Evolutionary conservation across 2,113 vertebrate genomes (phyloP).

Genomic region (Capra hircus): DNA sequence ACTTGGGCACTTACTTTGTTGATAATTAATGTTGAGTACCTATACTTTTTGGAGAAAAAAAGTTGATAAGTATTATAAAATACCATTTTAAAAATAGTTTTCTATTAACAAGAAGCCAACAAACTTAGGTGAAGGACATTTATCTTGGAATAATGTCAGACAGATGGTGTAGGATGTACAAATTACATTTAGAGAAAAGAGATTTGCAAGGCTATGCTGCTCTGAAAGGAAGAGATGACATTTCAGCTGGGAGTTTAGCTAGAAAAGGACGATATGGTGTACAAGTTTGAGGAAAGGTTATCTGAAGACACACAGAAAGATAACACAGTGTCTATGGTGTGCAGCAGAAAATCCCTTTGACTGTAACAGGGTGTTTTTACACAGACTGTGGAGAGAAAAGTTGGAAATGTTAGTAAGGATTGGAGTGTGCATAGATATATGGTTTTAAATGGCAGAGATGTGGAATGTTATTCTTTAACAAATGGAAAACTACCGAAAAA

Average conservation of each 20-base stretch:
- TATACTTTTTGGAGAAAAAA: neutral
- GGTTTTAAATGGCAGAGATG: neutral
- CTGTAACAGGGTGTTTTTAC: neutral
- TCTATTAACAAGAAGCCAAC: neutral
- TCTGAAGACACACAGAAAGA: neutral
- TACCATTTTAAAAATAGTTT: neutral
- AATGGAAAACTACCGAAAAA: neutral
- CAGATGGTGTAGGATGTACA: neutral
- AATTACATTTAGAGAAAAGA: neutral
- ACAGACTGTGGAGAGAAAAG: neutral
- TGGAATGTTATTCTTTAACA: neutral
- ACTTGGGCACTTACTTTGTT: neutral
- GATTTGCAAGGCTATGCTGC: neutral
- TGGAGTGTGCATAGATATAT: neutral
- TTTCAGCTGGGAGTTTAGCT: neutral
- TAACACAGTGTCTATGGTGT: neutral
- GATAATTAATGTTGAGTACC: neutral
- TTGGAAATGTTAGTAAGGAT: neutral
- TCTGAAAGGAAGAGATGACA: neutral
- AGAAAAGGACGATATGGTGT: neutral
- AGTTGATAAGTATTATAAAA: neutral
- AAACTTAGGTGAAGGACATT: neutral
- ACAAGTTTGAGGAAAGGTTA: neutral
- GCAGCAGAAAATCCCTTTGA: neutral
- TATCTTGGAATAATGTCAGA: neutral